Evolutionary conservation across 2,797 vertebrate species (phyloP), one percentile per base, ranked within the genome.

Genomic region (Rhabdomys pumilio): DNA sequence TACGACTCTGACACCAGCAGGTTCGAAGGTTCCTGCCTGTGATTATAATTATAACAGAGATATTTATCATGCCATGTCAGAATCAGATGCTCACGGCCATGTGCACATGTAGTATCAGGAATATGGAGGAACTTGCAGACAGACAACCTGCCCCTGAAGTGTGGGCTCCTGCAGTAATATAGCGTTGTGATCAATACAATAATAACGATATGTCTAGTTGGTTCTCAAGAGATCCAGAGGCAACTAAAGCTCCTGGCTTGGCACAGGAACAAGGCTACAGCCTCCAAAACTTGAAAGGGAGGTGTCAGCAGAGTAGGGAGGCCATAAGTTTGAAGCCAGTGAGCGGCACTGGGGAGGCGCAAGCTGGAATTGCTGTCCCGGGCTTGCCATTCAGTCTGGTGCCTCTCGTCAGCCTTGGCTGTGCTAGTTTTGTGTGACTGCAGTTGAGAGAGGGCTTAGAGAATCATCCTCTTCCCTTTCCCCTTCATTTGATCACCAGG

Each of bases 401-500:
- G 10, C 47, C 76, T 47, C 34, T 17, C 2, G 6, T 31, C 57
- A 63, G 31, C 41, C 26, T 41, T 26, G 31, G 22, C 61, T 31
- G 11, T 44, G 34, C 72, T 29, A 12, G 7, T 73, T 65, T 59
- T 65, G 61, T 57, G n/a, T 50, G 44, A 50, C 85, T 84, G 10
- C n/a, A 14, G 44, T 6, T 50, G 38, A n/a, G 22, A 67, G 67
- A 41, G 69, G 1, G 22, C 6, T 38, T 63, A 24, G 22, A 17
- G 20, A 8, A 22, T 31, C 50, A 15, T 26, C n/a, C 38, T 67
- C 87, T 85, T 41, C 4, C 50, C n/a, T 1, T 1, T 81, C 4
- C 3, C 31, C 14, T 0, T 53, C 31, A 34, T 1, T 0, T n/a
- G 44, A 55, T 31, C 31, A 5, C 91, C 15, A 0, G 1, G n/a